These are phyloP conservation scores for Chrysodeixis includens DNA, from an alignment of 2,888 invertebrate genomes.

Conservation along the genomic window DNA sequence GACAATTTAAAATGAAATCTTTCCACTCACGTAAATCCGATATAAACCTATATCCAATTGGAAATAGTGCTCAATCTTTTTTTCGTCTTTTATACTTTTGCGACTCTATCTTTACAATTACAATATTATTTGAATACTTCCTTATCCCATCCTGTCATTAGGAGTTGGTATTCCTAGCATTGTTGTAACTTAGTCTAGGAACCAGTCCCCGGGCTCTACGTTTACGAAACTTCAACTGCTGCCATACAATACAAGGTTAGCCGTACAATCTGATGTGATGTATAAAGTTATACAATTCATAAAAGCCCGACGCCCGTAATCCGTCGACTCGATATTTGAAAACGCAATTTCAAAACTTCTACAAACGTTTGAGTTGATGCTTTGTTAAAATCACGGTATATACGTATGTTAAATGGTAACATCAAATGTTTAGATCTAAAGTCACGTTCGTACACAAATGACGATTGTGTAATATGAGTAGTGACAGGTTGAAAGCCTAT, in stretches of 20 bases:
- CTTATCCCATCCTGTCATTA: neutral
- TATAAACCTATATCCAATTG: neutral
- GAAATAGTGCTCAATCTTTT: neutral
- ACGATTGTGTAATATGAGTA: constrained; percentile 7
- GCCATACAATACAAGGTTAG: constrained; percentile 28
- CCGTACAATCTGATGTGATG: constrained; percentile 27
- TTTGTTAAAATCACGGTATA: constrained; percentile 47
- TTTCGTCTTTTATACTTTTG: no score
- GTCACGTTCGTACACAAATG: constrained; percentile 9
- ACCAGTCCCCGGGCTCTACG: neutral
- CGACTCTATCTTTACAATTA: no score
- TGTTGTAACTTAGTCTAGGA: neutral
- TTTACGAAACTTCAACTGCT: constrained; percentile 20
- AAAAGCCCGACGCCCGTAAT: constrained; percentile 37
- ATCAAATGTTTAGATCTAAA: constrained; percentile 21
- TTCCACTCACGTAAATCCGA: neutral
- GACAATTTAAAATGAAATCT: neutral
- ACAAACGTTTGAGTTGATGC: constrained; percentile 43
- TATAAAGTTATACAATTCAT: constrained; percentile 43
- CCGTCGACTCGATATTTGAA: constrained; percentile 46
- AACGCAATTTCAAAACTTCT: constrained; percentile 52
- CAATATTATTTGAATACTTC: neutral
- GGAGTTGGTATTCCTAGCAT: neutral
- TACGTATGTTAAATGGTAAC: constrained; percentile 23
- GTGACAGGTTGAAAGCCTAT: constrained; percentile 16